Conservation (phyloP, 2,888 invertebrate genomes). For the Amphiduros pacificus region DNA sequence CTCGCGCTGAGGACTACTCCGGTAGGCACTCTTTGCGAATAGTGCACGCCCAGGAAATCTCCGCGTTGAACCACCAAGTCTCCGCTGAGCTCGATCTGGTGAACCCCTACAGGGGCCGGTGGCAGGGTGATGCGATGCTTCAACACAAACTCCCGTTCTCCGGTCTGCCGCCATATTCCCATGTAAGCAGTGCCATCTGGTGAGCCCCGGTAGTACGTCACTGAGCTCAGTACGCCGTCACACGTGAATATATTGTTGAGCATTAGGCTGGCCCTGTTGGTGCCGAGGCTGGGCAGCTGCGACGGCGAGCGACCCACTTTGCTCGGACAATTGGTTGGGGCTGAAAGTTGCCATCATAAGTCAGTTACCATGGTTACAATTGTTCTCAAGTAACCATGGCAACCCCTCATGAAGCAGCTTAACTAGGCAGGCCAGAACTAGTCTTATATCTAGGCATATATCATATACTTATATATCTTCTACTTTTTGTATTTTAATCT, state of each 20-base stretch:
- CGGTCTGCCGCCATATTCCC: conserved; percentile 46
- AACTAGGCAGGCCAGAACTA: too few species aligned
- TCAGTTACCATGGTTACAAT: too few species aligned
- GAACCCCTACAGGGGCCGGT: conserved; percentile 35
- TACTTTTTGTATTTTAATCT: too few species aligned
- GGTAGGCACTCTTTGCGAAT: conserved; percentile 34
- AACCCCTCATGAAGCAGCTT: too few species aligned
- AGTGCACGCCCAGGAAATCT: conserved; percentile 55
- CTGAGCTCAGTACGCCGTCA: conserved; percentile 41
- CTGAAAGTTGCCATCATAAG: background rate
- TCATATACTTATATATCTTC: too few species aligned
- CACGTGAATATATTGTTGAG: conserved; percentile 53
- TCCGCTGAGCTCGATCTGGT: conserved; percentile 27
- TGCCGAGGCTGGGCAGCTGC: conserved; percentile 38
- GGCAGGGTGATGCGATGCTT: conserved; percentile 40
- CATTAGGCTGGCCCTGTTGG: conserved; percentile 48
- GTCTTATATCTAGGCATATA: too few species aligned
- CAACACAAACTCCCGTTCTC: conserved; percentile 38
- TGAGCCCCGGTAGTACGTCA: conserved; percentile 46
- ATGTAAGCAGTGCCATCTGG: conserved; percentile 41
- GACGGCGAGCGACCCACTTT: conserved; percentile 43
- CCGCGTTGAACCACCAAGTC: conserved; percentile 44
- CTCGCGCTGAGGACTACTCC: conserved; percentile 45
- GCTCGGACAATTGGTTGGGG: conserved; percentile 35
- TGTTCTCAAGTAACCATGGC: too few species aligned